A percentile compares a stretch with the other conserved stretches of the same genome.
Conservation (phyloP, 2,797 vertebrate species). For the Borostomias antarcticus region DNA sequence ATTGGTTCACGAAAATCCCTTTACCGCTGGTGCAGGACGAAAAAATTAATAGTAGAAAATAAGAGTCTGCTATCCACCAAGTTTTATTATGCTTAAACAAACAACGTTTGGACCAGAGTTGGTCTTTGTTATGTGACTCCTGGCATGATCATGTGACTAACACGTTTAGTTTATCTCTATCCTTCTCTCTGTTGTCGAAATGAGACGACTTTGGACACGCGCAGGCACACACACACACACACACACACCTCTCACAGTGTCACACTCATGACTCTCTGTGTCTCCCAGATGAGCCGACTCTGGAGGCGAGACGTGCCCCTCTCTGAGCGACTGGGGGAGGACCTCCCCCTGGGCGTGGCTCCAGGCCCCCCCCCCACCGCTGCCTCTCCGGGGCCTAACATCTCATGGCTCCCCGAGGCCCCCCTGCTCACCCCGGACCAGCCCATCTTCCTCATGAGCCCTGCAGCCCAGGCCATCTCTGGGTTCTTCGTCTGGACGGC, state of each 20-base stretch:
- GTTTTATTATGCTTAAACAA: too few relatives aligned
- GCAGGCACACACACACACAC: too few relatives aligned
- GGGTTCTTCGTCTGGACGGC: constrained; percentile 98
- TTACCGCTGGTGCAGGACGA: too few relatives aligned
- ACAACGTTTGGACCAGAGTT: too few relatives aligned
- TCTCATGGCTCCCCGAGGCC: constrained; percentile 85
- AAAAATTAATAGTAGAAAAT: too few relatives aligned
- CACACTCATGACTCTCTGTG: not conserved
- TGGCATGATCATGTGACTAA: not conserved
- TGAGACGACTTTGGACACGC: too few relatives aligned
- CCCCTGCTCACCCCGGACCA: constrained; percentile 82
- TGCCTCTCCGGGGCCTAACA: constrained; percentile 74
- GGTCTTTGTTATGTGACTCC: too few relatives aligned
- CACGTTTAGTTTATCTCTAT: too few relatives aligned
- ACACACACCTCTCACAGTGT: too few relatives aligned
- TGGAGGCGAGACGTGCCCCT: constrained; percentile 66
- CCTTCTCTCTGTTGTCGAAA: not conserved
- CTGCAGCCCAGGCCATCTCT: constrained; percentile 88
- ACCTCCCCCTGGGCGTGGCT: constrained; percentile 55
- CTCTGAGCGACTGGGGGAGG: constrained; percentile 76
- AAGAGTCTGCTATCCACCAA: too few relatives aligned
- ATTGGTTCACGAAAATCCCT: too few relatives aligned
- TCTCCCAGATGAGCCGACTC: constrained; percentile 63
- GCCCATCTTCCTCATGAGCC: constrained; percentile 94
- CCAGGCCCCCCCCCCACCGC: constrained; percentile 73